phyloP scores from a whole-genome alignment of 2,888 invertebrate genomes.

The Linnaemya vulpina region DNA sequence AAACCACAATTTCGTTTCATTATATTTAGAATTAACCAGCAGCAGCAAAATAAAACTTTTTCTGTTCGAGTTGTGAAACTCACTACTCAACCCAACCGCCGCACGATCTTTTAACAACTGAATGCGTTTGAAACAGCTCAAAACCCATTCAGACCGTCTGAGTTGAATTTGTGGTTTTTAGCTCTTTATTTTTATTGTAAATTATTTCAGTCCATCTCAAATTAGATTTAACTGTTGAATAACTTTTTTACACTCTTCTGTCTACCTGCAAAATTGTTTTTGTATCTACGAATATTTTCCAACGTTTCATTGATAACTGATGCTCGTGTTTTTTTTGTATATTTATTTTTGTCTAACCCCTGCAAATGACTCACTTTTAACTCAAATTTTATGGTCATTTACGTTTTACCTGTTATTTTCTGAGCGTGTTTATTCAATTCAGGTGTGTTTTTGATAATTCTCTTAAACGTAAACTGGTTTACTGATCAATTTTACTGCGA shows the following conservation, averaged over 20 bases:
- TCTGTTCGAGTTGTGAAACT: slow-evolving; percentile 29
- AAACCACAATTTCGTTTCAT: slow-evolving; percentile 50
- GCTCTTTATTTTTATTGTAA: slow-evolving; percentile 19
- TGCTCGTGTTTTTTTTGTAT: slow-evolving; percentile 7
- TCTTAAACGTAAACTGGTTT: not conserved
- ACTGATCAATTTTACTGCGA: slow-evolving; percentile 8
- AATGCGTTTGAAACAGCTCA: slow-evolving; percentile 53
- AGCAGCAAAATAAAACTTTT: slow-evolving; percentile 17
- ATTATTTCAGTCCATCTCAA: slow-evolving; percentile 30
- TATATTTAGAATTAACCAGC: slow-evolving; percentile 43
- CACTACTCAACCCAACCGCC: slow-evolving; percentile 33
- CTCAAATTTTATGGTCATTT: slow-evolving; percentile 26
- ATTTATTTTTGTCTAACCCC: not conserved
- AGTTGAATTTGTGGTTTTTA: slow-evolving; percentile 29
- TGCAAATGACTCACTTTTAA: slow-evolving; percentile 26
- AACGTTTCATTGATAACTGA: slow-evolving; percentile 3
- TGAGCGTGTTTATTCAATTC: slow-evolving; percentile 14
- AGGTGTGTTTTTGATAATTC: slow-evolving; percentile 15
- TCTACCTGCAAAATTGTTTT: not conserved
- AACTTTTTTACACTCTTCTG: not conserved
- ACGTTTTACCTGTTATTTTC: slow-evolving; percentile 51
- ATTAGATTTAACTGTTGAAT: slow-evolving; percentile 9
- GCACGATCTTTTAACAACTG: slow-evolving; percentile 57
- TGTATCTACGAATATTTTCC: not conserved
- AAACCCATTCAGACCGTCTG: slow-evolving; percentile 28